Percentiles rank a stretch among this genome's conserved stretches.
These are phyloP conservation scores for Forbesichthys papilliferus DNA, from an alignment of 2,113 vertebrate species.

Conservation along the genomic window DNA sequence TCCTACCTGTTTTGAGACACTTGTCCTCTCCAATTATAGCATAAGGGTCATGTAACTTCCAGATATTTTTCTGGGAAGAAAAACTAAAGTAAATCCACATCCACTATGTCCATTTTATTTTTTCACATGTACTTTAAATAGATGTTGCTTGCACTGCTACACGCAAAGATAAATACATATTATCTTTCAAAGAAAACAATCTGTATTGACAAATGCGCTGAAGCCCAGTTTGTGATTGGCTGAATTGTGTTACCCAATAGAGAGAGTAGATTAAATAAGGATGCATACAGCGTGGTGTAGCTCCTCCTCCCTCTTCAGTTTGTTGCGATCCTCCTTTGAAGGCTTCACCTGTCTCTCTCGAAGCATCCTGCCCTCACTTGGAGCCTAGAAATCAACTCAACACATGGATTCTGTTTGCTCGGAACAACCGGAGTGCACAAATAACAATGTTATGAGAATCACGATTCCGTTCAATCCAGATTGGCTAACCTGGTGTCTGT, in stretches of 20 bases:
- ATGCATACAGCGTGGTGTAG: background rate
- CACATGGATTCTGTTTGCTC: background rate
- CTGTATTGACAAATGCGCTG: too few species aligned
- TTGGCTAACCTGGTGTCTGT: constrained; percentile 74
- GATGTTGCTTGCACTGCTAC: too few species aligned
- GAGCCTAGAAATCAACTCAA: constrained; percentile 47
- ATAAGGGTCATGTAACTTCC: constrained; percentile 85
- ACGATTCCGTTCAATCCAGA: background rate
- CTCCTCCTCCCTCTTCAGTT: constrained; percentile 27
- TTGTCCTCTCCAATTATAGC: constrained; percentile 66
- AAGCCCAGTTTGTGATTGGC: too few species aligned
- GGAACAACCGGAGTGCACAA: background rate
- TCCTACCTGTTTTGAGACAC: constrained; percentile 80
- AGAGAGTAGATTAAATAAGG: too few species aligned
- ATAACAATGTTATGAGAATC: background rate
- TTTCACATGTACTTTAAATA: too few species aligned
- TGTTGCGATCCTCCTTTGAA: constrained; percentile 19
- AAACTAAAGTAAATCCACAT: background rate
- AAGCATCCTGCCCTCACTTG: constrained; percentile 54
- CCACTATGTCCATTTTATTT: too few species aligned
- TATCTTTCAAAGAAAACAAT: too few species aligned
- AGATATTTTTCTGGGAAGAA: constrained; percentile 70
- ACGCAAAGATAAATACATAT: too few species aligned
- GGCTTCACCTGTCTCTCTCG: constrained; percentile 40
- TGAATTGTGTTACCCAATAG: too few species aligned